A percentile compares a stretch with the other conserved stretches of the same genome.
Conservation (phyloP, 2,797 vertebrate genomes). For the Mareca penelope region DNA sequence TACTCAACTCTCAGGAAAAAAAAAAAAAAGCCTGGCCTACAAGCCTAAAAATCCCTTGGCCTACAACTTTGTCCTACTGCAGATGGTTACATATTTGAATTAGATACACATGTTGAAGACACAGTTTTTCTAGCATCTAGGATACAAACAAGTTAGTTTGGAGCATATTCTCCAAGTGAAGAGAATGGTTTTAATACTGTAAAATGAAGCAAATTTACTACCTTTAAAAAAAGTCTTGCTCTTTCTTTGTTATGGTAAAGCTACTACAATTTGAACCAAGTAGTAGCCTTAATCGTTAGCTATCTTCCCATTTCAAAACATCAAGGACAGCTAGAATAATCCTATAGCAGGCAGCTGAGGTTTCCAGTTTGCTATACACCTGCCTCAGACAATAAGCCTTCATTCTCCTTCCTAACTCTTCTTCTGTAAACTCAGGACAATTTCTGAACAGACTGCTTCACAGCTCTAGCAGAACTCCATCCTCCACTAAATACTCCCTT, state of each 20-base stretch:
- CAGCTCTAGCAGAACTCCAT: neutral
- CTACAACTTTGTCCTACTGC: neutral
- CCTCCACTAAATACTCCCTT: neutral
- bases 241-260: neutral
- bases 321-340: neutral
- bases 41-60: neutral
- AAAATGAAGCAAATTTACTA: neutral
- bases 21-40: neutral
- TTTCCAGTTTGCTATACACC: neutral
- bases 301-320: neutral
- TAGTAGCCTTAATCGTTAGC: neutral
- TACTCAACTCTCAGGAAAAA: neutral
- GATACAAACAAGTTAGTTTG: neutral
- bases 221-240: neutral
- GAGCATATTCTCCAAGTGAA: neutral
- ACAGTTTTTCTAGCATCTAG: neutral
- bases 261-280: neutral
- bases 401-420: neutral
- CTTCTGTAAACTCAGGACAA: neutral
- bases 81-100: neutral
- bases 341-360: neutral
- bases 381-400: neutral
- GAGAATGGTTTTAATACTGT: neutral
- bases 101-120: neutral
- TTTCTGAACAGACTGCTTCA: neutral